Percentiles rank a stretch among this genome's conserved stretches.
phyloP scores from a whole-genome alignment of 2,113 vertebrate species.

The Apodemus sylvaticus region DNA sequence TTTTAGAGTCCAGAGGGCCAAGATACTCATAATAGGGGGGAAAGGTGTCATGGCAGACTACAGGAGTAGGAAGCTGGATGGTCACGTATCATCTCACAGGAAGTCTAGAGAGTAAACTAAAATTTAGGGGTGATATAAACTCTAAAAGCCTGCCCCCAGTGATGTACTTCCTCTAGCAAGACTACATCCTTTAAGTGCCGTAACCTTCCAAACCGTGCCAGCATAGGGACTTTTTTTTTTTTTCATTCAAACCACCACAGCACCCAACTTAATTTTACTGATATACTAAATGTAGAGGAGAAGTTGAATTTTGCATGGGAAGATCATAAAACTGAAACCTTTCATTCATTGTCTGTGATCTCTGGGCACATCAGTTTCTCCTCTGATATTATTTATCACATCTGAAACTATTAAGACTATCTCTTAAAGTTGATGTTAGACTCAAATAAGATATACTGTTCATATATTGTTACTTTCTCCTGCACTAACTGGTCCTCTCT shows the following conservation, averaged over 20 bases:
- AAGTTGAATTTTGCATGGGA: background rate
- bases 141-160: background rate
- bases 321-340: background rate
- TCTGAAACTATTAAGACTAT: constrained; percentile 22
- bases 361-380: background rate
- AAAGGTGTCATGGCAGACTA: background rate
- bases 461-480: background rate
- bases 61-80: background rate
- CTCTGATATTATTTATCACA: background rate
- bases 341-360: background rate
- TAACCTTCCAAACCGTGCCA: background rate
- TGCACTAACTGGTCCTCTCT: background rate
- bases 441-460: background rate
- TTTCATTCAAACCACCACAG: background rate
- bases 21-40: background rate
- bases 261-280: background rate
- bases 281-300: background rate
- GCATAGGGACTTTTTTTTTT: background rate
- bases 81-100: background rate
- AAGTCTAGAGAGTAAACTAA: background rate
- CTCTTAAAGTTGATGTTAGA: constrained; percentile 6
- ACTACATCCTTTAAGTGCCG: background rate
- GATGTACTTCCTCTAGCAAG: background rate
- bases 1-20: background rate
- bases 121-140: background rate